Conservation (phyloP, 2,888 invertebrate genomes). For the Cryptocephalus primarius region DNA sequence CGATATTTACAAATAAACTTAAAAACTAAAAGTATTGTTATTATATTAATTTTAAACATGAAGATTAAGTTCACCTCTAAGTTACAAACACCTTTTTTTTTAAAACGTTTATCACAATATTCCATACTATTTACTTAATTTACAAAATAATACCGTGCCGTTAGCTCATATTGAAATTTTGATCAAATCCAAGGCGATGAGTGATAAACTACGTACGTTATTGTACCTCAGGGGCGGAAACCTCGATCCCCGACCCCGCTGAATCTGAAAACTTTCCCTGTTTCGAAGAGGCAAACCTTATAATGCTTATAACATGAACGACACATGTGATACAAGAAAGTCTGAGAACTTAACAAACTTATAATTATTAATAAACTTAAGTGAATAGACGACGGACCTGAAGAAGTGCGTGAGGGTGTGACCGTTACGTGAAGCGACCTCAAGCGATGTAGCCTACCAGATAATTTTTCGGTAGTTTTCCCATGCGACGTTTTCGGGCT, state of each 20-base stretch:
- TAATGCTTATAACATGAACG: constrained; percentile 16
- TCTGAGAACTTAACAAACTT: constrained; percentile 18
- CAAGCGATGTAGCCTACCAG: constrained; percentile 52
- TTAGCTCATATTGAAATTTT: constrained; percentile 2
- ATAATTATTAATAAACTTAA: constrained; percentile 12
- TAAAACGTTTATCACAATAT: constrained; percentile 28
- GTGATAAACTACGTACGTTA: constrained; percentile 22
- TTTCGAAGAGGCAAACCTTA: constrained; percentile 3
- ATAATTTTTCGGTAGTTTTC: constrained; percentile 71
- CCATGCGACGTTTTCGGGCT: constrained; percentile 70
- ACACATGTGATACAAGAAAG: constrained; percentile 16
- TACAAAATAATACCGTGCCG: constrained; percentile 8
- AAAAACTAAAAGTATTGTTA: constrained; percentile 10
- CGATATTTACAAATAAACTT: constrained; percentile 28
- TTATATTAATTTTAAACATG: constrained; percentile 13
- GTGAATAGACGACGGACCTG: constrained; percentile 20
- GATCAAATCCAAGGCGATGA: constrained; percentile 18
- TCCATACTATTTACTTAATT: constrained; percentile 2
- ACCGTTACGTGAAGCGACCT: constrained; percentile 16
- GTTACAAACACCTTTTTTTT: constrained; percentile 10
- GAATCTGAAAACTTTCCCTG: background rate
- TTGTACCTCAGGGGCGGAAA: background rate
- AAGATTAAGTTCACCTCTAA: constrained; percentile 24
- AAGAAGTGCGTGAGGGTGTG: constrained; percentile 18
- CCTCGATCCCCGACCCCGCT: background rate